Conservation (phyloP, 2,888 invertebrate species). For the Epirrhoe alternata region DNA sequence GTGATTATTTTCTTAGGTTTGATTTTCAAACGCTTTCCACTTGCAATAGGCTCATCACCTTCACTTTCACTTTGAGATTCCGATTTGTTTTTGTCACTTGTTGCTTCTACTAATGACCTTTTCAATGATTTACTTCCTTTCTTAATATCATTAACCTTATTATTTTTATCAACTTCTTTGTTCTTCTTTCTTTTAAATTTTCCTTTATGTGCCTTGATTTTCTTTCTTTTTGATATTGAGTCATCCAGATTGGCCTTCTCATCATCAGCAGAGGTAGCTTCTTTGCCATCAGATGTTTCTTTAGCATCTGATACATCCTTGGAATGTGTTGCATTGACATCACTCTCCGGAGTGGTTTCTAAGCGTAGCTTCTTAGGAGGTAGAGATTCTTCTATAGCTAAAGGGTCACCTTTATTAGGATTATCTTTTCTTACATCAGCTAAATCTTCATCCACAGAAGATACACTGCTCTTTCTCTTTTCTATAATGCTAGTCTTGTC, state of each 20-base stretch:
- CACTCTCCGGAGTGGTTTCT: slow-evolving; percentile 72
- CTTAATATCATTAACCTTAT: slow-evolving; percentile 57
- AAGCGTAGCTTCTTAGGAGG: slow-evolving; percentile 76
- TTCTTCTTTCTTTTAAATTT: slow-evolving; percentile 74
- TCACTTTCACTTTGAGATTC: slow-evolving; percentile 82
- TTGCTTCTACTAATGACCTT: slow-evolving; percentile 67
- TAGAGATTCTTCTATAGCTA: slow-evolving; percentile 68
- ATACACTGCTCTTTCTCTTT: slow-evolving; percentile 77
- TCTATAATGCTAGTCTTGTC: slow-evolving; percentile 77
- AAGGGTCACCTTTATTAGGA: slow-evolving; percentile 59
- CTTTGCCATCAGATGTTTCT: slow-evolving; percentile 60
- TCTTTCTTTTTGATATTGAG: slow-evolving; percentile 68
- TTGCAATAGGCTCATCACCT: slow-evolving; percentile 69
- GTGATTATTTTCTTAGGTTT: slow-evolving; percentile 79
- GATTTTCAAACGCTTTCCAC: slow-evolving; percentile 77
- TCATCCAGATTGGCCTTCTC: slow-evolving; percentile 61
- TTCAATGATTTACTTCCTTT: slow-evolving; percentile 71
- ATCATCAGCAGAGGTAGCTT: slow-evolving; percentile 46
- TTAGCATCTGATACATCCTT: slow-evolving; percentile 71
- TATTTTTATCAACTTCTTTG: slow-evolving; percentile 50
- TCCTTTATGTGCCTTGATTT: slow-evolving; percentile 75
- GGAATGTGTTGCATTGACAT: slow-evolving; percentile 70
- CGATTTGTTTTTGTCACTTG: slow-evolving; percentile 74
- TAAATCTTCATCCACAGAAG: slow-evolving; percentile 69
- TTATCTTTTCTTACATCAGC: slow-evolving; percentile 64